Evolutionary conservation across 2,113 vertebrate genomes (phyloP).

Genomic region (Tiliqua scincoides): DNA sequence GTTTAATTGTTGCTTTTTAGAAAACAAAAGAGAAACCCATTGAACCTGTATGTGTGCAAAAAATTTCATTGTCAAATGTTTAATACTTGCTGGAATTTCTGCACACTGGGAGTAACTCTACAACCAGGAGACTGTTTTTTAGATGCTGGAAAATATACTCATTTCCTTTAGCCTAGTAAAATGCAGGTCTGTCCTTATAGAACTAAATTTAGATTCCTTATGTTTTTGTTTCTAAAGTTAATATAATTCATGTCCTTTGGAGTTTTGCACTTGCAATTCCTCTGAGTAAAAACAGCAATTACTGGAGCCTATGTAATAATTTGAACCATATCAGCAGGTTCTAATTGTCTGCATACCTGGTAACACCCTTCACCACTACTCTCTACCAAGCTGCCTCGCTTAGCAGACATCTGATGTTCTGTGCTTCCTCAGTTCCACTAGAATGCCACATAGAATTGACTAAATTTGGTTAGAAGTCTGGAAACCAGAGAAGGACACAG

Average conservation of each 20-base stretch:
- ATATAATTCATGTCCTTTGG: constrained; percentile 42
- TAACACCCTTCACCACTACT: constrained; percentile 34
- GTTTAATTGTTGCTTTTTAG: constrained; percentile 43
- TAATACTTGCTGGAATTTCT: constrained; percentile 35
- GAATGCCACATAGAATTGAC: not conserved
- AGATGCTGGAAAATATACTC: not conserved
- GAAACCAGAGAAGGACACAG: constrained; percentile 21
- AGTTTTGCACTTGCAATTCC: constrained; percentile 40
- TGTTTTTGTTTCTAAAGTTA: constrained; percentile 63
- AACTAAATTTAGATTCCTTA: constrained; percentile 54
- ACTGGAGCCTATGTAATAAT: constrained; percentile 15
- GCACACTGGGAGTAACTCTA: not conserved
- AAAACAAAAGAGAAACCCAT: constrained; percentile 39
- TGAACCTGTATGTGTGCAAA: constrained; percentile 22
- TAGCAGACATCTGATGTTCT: not conserved
- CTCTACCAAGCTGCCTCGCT: not conserved
- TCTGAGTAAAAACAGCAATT: constrained; percentile 60
- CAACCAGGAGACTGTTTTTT: constrained; percentile 15
- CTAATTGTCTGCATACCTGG: constrained; percentile 54
- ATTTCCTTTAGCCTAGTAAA: constrained; percentile 26
- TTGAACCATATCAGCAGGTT: constrained; percentile 40
- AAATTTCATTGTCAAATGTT: constrained; percentile 5
- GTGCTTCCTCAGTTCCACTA: constrained; percentile 13
- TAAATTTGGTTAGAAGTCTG: not conserved
- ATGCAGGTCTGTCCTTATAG: constrained; percentile 33